phyloP scores from a whole-genome alignment of 2,888 invertebrate species.

The Ptychoptera albimana region DNA sequence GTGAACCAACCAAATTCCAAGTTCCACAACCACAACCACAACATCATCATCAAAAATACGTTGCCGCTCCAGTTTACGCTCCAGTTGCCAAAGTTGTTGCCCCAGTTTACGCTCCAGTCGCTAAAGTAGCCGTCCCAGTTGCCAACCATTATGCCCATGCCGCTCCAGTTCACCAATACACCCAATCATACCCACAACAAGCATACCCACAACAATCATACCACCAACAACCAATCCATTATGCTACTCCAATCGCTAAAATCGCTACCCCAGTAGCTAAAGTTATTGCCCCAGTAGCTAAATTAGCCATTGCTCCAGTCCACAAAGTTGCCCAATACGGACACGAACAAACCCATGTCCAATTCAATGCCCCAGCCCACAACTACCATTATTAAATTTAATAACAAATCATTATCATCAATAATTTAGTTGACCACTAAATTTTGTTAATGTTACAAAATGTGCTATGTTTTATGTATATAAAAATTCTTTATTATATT shows the following conservation, averaged over 20 bases:
- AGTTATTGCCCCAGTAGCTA: constrained; percentile 9
- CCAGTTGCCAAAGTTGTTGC: constrained; percentile 6
- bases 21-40: constrained; percentile 15
- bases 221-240: neutral
- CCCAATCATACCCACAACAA: neutral
- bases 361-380: constrained; percentile 2
- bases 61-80: constrained; percentile 1
- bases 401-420: no score
- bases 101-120: neutral
- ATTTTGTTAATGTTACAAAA: no score
- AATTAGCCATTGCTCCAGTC: neutral
- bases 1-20: constrained; percentile 30
- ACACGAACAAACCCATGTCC: constrained; percentile 1
- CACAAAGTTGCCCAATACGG: neutral
- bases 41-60: constrained; percentile 6
- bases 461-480: no score
- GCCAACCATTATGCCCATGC: neutral
- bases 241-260: neutral
- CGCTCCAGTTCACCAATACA: constrained; percentile 3
- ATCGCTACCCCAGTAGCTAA: constrained; percentile 8
- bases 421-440: no score
- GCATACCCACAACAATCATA: constrained; percentile 1
- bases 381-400: neutral
- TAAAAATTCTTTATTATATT: no score
- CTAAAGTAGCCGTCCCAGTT: neutral